Conservation (phyloP, 2,888 invertebrate species). For the Bembecia ichneumoniformis region DNA sequence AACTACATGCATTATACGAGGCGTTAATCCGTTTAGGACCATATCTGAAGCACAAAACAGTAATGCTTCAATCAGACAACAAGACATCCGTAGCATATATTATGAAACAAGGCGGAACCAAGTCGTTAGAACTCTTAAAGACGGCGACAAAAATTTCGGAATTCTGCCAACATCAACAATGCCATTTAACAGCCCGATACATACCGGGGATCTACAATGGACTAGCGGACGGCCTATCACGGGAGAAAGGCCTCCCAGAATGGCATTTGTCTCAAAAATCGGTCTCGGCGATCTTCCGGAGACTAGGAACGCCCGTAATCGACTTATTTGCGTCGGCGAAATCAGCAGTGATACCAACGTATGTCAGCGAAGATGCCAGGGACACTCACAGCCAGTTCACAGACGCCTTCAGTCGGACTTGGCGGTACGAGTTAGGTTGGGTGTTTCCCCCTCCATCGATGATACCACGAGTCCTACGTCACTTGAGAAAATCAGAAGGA, state of each 20-base stretch:
- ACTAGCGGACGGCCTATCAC: conserved; percentile 20
- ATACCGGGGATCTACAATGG: conserved; percentile 22
- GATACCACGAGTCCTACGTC: conserved; percentile 12
- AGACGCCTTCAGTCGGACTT: conserved; percentile 12
- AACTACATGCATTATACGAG: conserved; percentile 4
- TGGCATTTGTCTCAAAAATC: conserved; percentile 10
- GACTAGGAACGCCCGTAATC: conserved; percentile 7
- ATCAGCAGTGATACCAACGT: conserved; percentile 10
- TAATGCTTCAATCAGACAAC: conserved; percentile 10
- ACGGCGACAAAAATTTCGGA: neutral
- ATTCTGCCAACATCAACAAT: neutral
- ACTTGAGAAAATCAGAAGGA: conserved; percentile 9
- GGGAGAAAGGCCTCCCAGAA: conserved; percentile 8
- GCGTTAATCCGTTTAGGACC: conserved; percentile 4
- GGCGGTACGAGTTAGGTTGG: conserved; percentile 15
- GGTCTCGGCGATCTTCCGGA: conserved; percentile 1
- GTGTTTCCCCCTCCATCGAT: conserved; percentile 15
- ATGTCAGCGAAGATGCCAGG: conserved; percentile 9
- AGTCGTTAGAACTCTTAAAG: conserved; percentile 3
- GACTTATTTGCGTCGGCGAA: conserved; percentile 12
- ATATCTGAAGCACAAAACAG: conserved; percentile 1
- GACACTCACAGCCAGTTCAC: conserved; percentile 5
- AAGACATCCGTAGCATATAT: conserved; percentile 5
- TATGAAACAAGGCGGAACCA: conserved; percentile 5
- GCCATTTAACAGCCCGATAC: conserved; percentile 5